phyloP scores from a whole-genome alignment of 2,888 invertebrate species.

The Galeruca laticollis region DNA sequence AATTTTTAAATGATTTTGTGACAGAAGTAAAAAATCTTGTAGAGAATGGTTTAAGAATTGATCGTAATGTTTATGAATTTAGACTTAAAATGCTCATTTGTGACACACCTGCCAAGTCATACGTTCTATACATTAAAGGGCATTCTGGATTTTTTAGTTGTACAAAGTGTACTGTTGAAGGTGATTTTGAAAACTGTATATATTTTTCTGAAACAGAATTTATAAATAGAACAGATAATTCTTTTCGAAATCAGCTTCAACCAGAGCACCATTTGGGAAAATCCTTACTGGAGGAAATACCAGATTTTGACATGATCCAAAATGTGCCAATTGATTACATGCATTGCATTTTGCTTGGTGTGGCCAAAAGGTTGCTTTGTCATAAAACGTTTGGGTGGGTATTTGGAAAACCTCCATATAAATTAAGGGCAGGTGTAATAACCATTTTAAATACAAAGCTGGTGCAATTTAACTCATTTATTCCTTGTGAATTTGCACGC shows the following conservation, averaged over 20 bases:
- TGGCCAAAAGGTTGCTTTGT: too few species aligned
- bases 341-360: constrained; percentile 28
- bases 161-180: too few species aligned
- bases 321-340: background rate
- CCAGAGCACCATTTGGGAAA: background rate
- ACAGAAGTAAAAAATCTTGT: constrained; percentile 24
- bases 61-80: constrained; percentile 16
- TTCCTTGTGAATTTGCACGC: too few species aligned
- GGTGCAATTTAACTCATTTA: background rate
- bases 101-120: constrained; percentile 26
- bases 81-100: too few species aligned
- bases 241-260: background rate
- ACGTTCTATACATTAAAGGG: constrained; percentile 27
- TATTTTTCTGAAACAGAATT: too few species aligned
- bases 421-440: too few species aligned
- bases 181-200: too few species aligned
- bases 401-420: too few species aligned
- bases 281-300: too few species aligned
- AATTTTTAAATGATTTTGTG: constrained; percentile 35
- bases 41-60: constrained; percentile 26
- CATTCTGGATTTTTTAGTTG: too few species aligned
- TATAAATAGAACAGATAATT: constrained; percentile 20
- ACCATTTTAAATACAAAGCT: too few species aligned
- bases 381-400: too few species aligned
- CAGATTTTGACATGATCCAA: background rate